Evolutionary conservation across 2,113 vertebrate genomes (phyloP).

Genomic region (Actenoides hombroni): DNA sequence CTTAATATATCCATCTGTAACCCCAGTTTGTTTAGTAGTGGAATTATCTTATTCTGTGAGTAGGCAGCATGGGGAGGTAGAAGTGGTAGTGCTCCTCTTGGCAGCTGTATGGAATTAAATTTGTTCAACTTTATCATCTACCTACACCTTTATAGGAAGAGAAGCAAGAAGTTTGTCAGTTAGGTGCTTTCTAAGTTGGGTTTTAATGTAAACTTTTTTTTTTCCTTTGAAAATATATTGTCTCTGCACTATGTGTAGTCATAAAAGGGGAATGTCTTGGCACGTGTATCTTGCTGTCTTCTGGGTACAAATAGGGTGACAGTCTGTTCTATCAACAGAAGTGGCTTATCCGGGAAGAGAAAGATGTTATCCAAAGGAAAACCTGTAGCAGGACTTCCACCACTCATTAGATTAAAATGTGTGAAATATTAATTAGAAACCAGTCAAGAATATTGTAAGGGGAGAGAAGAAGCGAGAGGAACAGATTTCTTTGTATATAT

Average conservation of each 20-base stretch:
- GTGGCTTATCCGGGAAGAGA: not conserved
- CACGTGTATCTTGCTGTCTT: accelerated
- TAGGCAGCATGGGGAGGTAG: not conserved
- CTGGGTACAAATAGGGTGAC: not conserved
- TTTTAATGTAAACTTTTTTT: not conserved
- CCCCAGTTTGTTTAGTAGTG: not conserved
- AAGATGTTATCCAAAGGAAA: not conserved
- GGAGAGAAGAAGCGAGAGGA: not conserved
- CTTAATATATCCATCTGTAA: accelerated
- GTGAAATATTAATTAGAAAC: not conserved
- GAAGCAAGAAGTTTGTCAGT: not conserved
- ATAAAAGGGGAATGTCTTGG: not conserved
- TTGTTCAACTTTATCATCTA: not conserved
- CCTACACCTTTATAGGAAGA: not conserved
- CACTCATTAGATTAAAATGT: not conserved
- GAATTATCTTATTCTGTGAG: not conserved
- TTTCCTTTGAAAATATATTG: not conserved
- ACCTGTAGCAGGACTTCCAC: not conserved
- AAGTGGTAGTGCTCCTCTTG: not conserved
- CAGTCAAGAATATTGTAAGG: not conserved
- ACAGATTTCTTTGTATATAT: not conserved
- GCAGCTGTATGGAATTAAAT: not conserved
- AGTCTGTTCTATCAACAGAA: not conserved
- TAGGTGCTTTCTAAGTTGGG: not conserved
- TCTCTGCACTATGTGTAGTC: not conserved